Evolutionary conservation across 2,113 vertebrate genomes (phyloP).

Genomic region (Ardeotis arabs): DNA sequence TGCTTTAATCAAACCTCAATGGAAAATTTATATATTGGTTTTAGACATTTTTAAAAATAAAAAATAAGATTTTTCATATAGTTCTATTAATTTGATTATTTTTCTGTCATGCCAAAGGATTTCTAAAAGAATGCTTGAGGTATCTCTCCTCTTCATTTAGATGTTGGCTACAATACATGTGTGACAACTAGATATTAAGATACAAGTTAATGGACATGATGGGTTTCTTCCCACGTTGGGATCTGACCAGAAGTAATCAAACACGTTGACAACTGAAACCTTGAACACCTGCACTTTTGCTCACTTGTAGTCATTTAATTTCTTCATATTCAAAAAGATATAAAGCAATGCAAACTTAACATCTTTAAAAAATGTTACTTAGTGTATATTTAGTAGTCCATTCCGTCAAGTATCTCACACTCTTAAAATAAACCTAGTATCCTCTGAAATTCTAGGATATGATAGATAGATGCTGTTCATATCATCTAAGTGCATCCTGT

Average conservation of each 20-base stretch:
- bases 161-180: not conserved
- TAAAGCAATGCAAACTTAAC: not conserved
- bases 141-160: not conserved
- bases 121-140: not conserved
- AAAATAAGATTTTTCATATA: not conserved
- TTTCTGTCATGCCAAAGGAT: not conserved
- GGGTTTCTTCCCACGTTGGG: not conserved
- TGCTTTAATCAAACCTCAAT: not conserved
- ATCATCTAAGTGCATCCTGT: not conserved
- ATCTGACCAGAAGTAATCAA: not conserved
- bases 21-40: not conserved
- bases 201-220: fast-evolving
- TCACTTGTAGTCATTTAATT: not conserved
- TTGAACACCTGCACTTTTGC: not conserved
- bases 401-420: not conserved
- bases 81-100: not conserved
- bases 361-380: not conserved
- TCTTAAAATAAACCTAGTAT: not conserved
- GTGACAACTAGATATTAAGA: not conserved
- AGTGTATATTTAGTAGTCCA: not conserved
- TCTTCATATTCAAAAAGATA: not conserved
- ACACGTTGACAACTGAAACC: not conserved
- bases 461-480: not conserved
- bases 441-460: not conserved
- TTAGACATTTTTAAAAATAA: not conserved